Evolutionary conservation across 2,797 vertebrate genomes (phyloP), one percentile per base, ranked within the genome.

Genomic region (Coranthus polyacanthus): DNA sequence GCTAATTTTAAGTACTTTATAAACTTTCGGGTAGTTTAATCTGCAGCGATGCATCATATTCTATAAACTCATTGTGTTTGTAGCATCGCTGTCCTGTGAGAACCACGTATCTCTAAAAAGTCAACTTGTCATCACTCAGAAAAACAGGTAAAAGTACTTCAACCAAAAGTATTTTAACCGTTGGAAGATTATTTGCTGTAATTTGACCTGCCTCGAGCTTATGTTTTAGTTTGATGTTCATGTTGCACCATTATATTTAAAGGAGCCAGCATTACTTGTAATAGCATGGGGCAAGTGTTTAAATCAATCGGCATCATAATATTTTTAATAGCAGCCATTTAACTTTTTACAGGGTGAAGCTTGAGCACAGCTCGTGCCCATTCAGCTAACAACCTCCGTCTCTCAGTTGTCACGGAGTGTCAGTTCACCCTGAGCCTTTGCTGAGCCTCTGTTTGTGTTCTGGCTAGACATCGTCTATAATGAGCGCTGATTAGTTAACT

Each of bases 381-480:
- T 34, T 42, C 46, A 51, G 50, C 68, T 76, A 74, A 82, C 62
- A 44, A 34, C 63, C 74, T 74, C 58, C 17, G 58, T 58, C 8
- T 18, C 73, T 89, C 87, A 85, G 79, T 87, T 89, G 89, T 90
- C 38, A 13, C 67, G 5, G 62, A 46, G 75, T 82, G 85, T 91
- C 89, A 86, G 79, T 76, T 88, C 76, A 54, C 72, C 29, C 72
- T 81, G 79, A 90, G 82, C 88, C 81, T 74, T 59, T 49, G 0
- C 3, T 91, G 83, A 90, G 88, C 87, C 87, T 81, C 73, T 93
- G 90, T 94, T 93, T 92, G 88, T 91, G 82, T 91, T 93, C 90
- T 90, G 93, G 92, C 92, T 89, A 93, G 93, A 93, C 92, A 81
- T 92, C 64, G 77, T 83, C 91, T 93, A 92, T 92, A 93, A 92